Evolutionary conservation across 1,140 invertebrate species (phyloP).

Genomic region (Popillia japonica): DNA sequence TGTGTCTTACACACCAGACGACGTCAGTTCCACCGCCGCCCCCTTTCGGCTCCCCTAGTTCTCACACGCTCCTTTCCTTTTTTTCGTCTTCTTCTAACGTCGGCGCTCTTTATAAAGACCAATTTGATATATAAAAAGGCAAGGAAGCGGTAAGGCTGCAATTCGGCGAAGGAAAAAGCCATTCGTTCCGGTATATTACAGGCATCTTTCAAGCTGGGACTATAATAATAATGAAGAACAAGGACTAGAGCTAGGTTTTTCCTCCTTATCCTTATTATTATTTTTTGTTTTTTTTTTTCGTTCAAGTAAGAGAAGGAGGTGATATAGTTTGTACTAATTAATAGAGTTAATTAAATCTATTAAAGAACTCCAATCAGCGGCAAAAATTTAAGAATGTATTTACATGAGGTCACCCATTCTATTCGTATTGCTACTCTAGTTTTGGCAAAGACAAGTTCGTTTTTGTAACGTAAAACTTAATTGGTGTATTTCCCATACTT

Average conservation of each 20-base stretch:
- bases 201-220: not conserved
- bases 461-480: conserved; percentile 20
- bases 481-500: conserved; percentile 14
- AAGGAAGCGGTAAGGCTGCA: conserved; percentile 7
- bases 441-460: not conserved
- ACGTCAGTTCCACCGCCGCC: not conserved
- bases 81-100: not conserved
- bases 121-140: conserved; percentile 29
- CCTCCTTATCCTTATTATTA: too few species aligned
- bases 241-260: not conserved
- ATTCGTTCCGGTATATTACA: conserved; percentile 29
- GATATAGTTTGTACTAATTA: too few species aligned
- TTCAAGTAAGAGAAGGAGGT: too few species aligned
- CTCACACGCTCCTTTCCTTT: not conserved
- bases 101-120: conserved; percentile 23
- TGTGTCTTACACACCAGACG: too few species aligned
- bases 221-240: conserved; percentile 29
- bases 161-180: conserved; percentile 7
- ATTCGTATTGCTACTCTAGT: not conserved
- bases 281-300: too few species aligned
- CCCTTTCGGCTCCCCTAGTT: not conserved
- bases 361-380: not conserved
- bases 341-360: too few species aligned
- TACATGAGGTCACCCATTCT: conserved; percentile 2
- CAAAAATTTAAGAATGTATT: too few species aligned